Conservation (phyloP, 2,113 vertebrate species). For the Peromyscus californicus region DNA sequence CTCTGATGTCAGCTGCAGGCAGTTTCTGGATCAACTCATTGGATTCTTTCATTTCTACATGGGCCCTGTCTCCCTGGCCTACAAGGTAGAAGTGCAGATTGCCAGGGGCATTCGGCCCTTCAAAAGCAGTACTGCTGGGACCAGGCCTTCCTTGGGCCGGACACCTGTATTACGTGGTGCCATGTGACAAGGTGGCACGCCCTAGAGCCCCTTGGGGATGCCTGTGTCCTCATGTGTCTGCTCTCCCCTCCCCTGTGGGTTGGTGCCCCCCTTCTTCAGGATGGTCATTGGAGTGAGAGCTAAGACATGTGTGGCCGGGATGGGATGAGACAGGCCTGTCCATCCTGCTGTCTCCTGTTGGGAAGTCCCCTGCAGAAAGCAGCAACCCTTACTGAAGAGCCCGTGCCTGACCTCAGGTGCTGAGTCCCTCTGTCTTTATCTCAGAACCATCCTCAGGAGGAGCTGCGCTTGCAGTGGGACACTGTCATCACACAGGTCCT, state of each 20-base stretch:
- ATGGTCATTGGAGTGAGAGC: neutral
- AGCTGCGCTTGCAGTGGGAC: constrained; percentile 90
- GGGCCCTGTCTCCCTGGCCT: constrained; percentile 90
- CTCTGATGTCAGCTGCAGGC: constrained; percentile 91
- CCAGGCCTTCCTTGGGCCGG: neutral
- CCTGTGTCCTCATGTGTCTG: neutral
- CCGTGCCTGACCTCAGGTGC: too few relatives aligned
- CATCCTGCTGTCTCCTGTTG: neutral
- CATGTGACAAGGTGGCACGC: neutral
- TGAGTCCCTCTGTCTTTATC: neutral
- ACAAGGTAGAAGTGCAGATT: constrained; percentile 87
- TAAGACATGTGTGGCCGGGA: too few relatives aligned
- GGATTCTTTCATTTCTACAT: constrained; percentile 95
- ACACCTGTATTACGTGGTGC: accelerated
- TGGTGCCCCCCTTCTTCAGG: neutral
- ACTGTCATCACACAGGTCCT: constrained; percentile 91
- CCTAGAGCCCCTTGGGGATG: neutral
- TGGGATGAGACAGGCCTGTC: neutral
- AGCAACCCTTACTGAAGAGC: neutral
- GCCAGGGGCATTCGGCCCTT: neutral
- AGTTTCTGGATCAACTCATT: constrained; percentile 93
- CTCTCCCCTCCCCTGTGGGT: neutral
- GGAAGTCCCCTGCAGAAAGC: neutral
- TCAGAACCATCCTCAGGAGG: constrained; percentile 82
- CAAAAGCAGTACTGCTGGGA: accelerated